Conservation (phyloP, 2,888 invertebrate species). For the Chelonus formosanus region DNA sequence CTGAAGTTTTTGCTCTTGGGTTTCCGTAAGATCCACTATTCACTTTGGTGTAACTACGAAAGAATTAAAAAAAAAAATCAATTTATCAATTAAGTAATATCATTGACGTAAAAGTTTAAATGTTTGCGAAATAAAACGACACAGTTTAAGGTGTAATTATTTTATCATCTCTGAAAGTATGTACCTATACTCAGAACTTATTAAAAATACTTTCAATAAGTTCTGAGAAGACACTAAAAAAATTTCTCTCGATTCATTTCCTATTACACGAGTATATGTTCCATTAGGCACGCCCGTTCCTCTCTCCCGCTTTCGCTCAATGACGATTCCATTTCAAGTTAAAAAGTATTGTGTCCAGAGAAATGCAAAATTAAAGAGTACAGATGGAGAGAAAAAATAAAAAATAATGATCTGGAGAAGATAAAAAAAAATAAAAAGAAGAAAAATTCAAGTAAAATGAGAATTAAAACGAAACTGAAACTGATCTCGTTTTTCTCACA, state of each 20-base stretch:
- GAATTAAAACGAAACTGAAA: no score
- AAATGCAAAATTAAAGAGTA: background rate
- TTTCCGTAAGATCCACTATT: slow-evolving; percentile 49
- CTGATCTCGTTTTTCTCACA: no score
- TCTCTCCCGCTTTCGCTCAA: slow-evolving; percentile 23
- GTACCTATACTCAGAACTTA: background rate
- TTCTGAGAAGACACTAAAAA: slow-evolving; percentile 1
- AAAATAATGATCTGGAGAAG: slow-evolving; percentile 1
- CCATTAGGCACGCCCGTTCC: slow-evolving; percentile 17
- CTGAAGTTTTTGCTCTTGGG: slow-evolving; percentile 68
- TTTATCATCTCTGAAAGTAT: background rate
- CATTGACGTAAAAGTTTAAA: background rate
- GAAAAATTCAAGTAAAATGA: no score
- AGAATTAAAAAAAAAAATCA: slow-evolving; percentile 24
- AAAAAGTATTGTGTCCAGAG: slow-evolving; percentile 1
- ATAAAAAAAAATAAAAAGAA: no score
- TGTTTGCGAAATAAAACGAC: background rate
- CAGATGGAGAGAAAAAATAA: slow-evolving; percentile 13
- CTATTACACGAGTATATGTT: slow-evolving; percentile 6
- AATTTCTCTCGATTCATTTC: background rate
- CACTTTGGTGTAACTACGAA: slow-evolving; percentile 59
- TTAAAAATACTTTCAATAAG: background rate
- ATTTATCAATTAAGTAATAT: background rate
- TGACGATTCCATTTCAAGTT: slow-evolving; percentile 10
- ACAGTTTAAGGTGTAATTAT: background rate